Conservation (phyloP, 92 coral and sea anemone species). For the Zoanthus sociatus region DNA sequence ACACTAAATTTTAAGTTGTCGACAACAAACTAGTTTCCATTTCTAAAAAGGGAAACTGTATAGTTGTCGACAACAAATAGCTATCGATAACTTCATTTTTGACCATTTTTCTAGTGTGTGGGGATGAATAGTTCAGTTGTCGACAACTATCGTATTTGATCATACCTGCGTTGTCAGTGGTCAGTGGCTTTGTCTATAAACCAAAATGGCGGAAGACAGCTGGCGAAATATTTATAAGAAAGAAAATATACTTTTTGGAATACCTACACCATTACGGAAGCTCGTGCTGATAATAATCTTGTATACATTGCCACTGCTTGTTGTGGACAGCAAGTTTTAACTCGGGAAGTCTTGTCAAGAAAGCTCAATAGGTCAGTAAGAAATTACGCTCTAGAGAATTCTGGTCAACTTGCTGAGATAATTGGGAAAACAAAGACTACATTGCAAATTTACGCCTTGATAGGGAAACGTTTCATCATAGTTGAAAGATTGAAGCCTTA, state of each 20-base stretch:
- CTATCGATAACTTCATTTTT: slow-evolving; percentile 20
- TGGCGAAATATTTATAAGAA: background rate
- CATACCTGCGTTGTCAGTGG: slow-evolving; percentile 30
- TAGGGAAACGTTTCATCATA: slow-evolving; percentile 43
- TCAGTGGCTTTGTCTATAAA: slow-evolving; percentile 38
- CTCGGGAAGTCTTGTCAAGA: slow-evolving; percentile 12
- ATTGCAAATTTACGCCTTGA: slow-evolving; percentile 48
- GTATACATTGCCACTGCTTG: slow-evolving; percentile 32
- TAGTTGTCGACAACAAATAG: slow-evolving; percentile 48
- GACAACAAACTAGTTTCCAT: background rate
- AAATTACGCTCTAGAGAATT: slow-evolving; percentile 55
- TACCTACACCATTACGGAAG: background rate
- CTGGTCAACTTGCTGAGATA: slow-evolving; percentile 48
- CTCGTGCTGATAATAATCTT: slow-evolving; percentile 8
- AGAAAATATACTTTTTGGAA: background rate
- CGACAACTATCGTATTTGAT: slow-evolving; percentile 36
- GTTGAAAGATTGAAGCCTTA: slow-evolving; percentile 54
- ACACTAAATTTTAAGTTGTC: background rate
- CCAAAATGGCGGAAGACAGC: background rate
- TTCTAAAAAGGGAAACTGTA: no score
- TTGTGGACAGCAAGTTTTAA: slow-evolving; percentile 23
- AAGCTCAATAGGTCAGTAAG: slow-evolving; percentile 35
- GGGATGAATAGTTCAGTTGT: slow-evolving; percentile 20
- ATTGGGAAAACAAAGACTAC: background rate
- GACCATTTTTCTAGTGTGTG: slow-evolving; percentile 17